Conservation (phyloP, 2,113 vertebrate species). For the Malurus elegans region DNA sequence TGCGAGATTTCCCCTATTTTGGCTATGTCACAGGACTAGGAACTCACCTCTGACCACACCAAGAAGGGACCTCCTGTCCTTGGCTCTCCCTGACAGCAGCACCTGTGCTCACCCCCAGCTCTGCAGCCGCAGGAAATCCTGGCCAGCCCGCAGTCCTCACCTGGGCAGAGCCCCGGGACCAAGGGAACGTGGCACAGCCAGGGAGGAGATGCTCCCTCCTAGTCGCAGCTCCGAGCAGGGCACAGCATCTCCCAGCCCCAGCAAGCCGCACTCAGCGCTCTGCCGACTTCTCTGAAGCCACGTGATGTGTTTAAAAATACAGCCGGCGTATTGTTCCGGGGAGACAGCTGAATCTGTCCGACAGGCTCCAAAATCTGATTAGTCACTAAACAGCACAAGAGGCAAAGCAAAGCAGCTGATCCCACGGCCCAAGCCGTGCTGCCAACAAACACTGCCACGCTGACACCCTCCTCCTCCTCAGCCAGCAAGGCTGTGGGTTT, state of each 20-base stretch:
- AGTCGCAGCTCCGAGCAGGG: neutral
- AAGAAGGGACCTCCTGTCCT: neutral
- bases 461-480: neutral
- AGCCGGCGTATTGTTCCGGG: slow-evolving; percentile 41
- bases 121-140: neutral
- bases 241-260: slow-evolving; percentile 38
- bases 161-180: neutral
- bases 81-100: neutral
- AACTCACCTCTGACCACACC: neutral
- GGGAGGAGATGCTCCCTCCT: neutral
- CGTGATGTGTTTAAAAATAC: slow-evolving; percentile 47
- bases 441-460: fast-evolving
- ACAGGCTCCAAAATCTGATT: slow-evolving; percentile 63
- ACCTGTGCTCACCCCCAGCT: neutral
- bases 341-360: slow-evolving; percentile 55
- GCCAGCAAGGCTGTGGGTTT: neutral
- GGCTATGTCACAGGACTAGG: fast-evolving
- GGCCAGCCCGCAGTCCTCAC: neutral
- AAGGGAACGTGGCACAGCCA: neutral
- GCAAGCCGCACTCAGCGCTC: neutral
- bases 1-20: fast-evolving
- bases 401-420: slow-evolving; percentile 32
- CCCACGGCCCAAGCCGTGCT: neutral
- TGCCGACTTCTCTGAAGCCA: slow-evolving; percentile 51
- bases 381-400: slow-evolving; percentile 56